Base-by-base conservation (phyloP, 2,888 invertebrate genomes). In the Leptopilina drosophilae region DNA sequence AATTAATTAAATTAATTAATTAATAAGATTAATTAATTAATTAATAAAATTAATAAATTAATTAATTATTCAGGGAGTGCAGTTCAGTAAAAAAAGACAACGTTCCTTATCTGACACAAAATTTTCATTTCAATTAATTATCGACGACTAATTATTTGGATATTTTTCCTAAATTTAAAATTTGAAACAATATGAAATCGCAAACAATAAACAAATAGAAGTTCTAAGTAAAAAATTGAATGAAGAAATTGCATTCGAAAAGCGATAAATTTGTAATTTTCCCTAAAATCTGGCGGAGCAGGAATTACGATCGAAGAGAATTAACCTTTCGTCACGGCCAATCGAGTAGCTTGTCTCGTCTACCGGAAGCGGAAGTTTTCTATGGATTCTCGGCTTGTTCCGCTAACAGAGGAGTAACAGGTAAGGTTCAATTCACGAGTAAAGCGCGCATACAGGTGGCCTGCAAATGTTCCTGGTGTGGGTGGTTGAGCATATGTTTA, bases 381-480 rank as follows among this genome's bases (percentile, higher is more conserved):
- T 83, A 84, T 86, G 83, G 82, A 82, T 64, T 78, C 62, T 78
- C 80, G 53, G 69, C 77, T 77, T 73, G 77, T 81, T 78, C 79
- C 66, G 75, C 53, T 84, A 82, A 83, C 81, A 83, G 86, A 81
- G 85, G 90, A 89, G 91, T 91, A 91, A 91, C 91, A 91, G 90
- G 91, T 91, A 91, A 91, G 90, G 89, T 88, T 90, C 89, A 88
- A 90, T 89, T 88, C 88, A 87, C 87, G 87, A 88, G 88, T 86
- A 89, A 89, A 91, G 91, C 90, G 89, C 90, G 90, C 91, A 91
- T 91, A 91, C 91, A 91, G 91, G 91, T 91, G 91, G 91, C 90
- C 91, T 87, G 81, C 80, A 81, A 81, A 79, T 65, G 78, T 80
- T 81, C 33, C 83, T 78, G 81, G 80, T 83, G 84, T 81, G 82